Evolutionary conservation across 2,888 invertebrate species (phyloP), one percentile per base, ranked within the genome.

Genomic region (Nasonovia ribisnigri): DNA sequence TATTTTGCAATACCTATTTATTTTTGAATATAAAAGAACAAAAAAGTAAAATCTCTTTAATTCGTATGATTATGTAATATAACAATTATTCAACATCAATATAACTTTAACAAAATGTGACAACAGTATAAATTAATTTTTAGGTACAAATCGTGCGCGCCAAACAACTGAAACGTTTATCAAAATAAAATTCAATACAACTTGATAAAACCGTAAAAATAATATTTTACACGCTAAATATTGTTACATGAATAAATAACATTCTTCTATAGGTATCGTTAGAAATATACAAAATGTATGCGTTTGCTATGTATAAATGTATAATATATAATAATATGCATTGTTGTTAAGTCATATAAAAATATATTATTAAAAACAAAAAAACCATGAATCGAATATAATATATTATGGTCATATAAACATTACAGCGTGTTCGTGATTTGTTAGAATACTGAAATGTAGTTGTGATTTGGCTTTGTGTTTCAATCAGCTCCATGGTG

Each of bases 21-120:
- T 77, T 36, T 42, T 36, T 77, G 2, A 13, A 20, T 77, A 36
- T 2, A 88, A 26, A 51, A 91, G 6, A 24, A 92, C 20, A 57
- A 36, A 92, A 90, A 48, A 67, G 26, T 84, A 29, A 26, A 57
- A 88, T 43, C 1, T 4, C 36, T 88, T 88, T 88, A 92, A 92
- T 77, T 43, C 43, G 54, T 88, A 92, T 77, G 54, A 92, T 92
- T 92, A 77, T 88, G 42, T 88, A 88, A 84, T 88, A 51, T 51
- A 88, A 88, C 87, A 86, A 92, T 92, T 92, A 92, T 88, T 92
- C n/a, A 92, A 88, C 51, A 88, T 92, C 20, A 92, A 92, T 67
- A 92, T 67, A 77, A 51, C 88, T 77, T 88, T 88, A 92, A 92
- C 92, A 92, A 88, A 87, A 88, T 92, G 77, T 3, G 51, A 88